Percentiles rank a stretch among this genome's conserved stretches.
Conservation (phyloP, 2,888 invertebrate species). For the Brachyptera risi region DNA sequence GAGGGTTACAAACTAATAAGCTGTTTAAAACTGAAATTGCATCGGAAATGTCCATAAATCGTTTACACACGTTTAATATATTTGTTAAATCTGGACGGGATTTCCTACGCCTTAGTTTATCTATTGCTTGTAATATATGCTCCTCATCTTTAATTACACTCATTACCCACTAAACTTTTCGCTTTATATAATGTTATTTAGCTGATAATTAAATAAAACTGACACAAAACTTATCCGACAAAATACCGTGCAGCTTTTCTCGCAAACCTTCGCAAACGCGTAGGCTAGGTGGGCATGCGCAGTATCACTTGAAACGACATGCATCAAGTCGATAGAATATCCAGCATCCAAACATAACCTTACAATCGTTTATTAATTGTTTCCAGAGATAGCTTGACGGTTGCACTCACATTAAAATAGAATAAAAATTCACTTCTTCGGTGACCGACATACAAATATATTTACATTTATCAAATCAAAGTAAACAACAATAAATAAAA, state of each 20-base stretch:
- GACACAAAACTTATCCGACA: neutral
- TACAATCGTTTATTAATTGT: too few species aligned
- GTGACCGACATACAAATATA: too few species aligned
- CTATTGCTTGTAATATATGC: slow-evolving; percentile 77
- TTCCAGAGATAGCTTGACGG: too few species aligned
- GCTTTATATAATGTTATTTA: too few species aligned
- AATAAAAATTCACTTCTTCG: too few species aligned
- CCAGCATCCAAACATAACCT: too few species aligned
- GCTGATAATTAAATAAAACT: too few species aligned
- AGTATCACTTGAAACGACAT: neutral
- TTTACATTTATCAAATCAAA: too few species aligned
- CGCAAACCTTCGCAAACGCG: slow-evolving; percentile 1
- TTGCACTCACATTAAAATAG: too few species aligned
- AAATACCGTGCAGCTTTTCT: neutral
- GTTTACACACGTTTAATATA: slow-evolving; percentile 75
- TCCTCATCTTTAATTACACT: slow-evolving; percentile 64
- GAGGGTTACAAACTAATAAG: slow-evolving; percentile 53
- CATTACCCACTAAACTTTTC: slow-evolving; percentile 41
- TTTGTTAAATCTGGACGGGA: slow-evolving; percentile 79
- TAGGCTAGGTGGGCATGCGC: slow-evolving; percentile 18
- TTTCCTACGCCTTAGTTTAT: slow-evolving; percentile 76
- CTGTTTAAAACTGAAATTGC: slow-evolving; percentile 68
- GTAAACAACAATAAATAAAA: too few species aligned
- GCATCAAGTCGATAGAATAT: neutral
- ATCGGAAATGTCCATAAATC: slow-evolving; percentile 64